These are phyloP conservation scores for Anisognathus igniventris DNA, from an alignment of 2,797 vertebrate species.

Conservation along the genomic window DNA sequence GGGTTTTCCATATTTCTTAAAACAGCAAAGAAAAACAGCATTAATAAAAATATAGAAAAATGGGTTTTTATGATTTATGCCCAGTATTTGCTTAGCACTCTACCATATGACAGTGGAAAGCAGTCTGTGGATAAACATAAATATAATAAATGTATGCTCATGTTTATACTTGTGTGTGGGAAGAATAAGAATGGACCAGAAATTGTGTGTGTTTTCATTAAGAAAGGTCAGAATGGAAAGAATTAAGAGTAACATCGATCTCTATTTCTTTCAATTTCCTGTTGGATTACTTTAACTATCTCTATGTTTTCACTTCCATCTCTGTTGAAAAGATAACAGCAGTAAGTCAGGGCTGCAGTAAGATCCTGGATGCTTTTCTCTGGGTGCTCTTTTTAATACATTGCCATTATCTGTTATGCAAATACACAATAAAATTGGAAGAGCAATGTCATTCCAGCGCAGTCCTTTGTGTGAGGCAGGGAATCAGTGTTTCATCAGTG, in stretches of 20 bases:
- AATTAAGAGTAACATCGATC: slow-evolving; percentile 20
- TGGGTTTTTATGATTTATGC: neutral
- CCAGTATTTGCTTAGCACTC: neutral
- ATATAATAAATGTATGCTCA: neutral
- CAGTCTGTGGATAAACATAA: neutral
- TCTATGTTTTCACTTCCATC: slow-evolving; percentile 11
- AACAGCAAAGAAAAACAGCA: neutral
- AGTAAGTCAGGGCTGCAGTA: neutral
- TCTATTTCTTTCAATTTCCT: slow-evolving; percentile 44
- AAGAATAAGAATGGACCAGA: neutral
- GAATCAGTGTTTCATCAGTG: neutral
- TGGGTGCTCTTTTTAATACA: neutral
- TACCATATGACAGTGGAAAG: neutral
- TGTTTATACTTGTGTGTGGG: neutral
- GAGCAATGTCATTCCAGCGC: neutral
- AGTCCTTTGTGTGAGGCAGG: neutral
- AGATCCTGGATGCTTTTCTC: neutral
- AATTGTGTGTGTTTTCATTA: slow-evolving; percentile 1
- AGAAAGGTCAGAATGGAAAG: neutral
- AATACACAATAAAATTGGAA: neutral
- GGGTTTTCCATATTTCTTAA: neutral
- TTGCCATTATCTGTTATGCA: neutral
- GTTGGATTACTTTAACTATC: slow-evolving; percentile 24
- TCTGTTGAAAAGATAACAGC: neutral
- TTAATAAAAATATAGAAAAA: neutral